Percentiles rank a stretch among this genome's conserved stretches.
Evolutionary conservation across 1,140 invertebrate genomes (phyloP).

Genomic region (Drosophila subpulchrella): DNA sequence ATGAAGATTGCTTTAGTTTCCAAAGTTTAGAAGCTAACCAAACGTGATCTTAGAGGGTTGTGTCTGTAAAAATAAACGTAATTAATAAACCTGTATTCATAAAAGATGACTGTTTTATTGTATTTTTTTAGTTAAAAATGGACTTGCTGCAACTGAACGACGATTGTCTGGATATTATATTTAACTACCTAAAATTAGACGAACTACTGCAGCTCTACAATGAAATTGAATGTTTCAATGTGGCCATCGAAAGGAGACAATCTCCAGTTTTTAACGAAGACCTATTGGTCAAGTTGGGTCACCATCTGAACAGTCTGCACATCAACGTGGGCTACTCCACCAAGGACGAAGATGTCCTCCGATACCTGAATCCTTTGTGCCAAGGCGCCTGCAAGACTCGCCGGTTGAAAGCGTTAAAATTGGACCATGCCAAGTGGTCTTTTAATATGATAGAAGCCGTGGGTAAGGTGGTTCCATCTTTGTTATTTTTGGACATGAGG

Average conservation of each 20-base stretch:
- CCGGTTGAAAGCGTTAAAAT: constrained; percentile 35
- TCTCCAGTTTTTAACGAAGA: constrained; percentile 28
- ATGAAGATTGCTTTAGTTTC: background rate
- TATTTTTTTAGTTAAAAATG: constrained; percentile 7
- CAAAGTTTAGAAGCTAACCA: background rate
- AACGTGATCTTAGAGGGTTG: constrained; percentile 1
- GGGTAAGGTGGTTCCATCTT: constrained; percentile 9
- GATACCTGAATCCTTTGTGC: constrained; percentile 25
- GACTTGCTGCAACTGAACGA: constrained; percentile 42
- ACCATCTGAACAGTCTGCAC: constrained; percentile 43
- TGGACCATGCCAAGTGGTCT: constrained; percentile 45
- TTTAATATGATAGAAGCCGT: constrained; percentile 28
- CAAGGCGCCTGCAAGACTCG: constrained; percentile 39
- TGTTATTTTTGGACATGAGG: constrained; percentile 54
- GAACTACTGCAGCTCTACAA: constrained; percentile 37
- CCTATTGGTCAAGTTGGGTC: constrained; percentile 34
- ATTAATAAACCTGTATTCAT: background rate
- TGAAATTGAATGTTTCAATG: constrained; percentile 37
- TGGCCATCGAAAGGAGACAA: constrained; percentile 45
- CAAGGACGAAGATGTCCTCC: constrained; percentile 2
- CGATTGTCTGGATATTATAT: constrained; percentile 59
- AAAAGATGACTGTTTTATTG: background rate
- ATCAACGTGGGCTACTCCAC: constrained; percentile 64
- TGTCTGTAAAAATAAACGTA: background rate
- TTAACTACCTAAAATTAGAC: constrained; percentile 38